Percentiles rank a stretch among this genome's conserved stretches.
Evolutionary conservation across 2,888 invertebrate species (phyloP).

Genomic region (Cataglyphis albicans): DNA sequence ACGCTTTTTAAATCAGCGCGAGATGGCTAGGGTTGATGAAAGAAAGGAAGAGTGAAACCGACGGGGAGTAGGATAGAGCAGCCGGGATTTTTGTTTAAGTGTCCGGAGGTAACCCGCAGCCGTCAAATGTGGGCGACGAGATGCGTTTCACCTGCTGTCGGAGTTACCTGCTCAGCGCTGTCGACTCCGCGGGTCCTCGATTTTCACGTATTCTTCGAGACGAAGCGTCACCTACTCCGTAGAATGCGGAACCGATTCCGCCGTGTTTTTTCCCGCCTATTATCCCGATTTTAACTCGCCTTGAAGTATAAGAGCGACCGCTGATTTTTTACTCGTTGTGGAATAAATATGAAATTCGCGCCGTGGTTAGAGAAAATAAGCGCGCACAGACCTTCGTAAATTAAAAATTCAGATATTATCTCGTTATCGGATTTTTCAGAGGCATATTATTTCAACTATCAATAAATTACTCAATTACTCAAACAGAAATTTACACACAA

Average conservation of each 20-base stretch:
- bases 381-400: constrained; percentile 4
- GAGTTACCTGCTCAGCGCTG: constrained; percentile 56
- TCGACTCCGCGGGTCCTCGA: constrained; percentile 70
- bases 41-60: constrained; percentile 33
- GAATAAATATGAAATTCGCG: neutral
- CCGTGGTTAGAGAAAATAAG: neutral
- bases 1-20: constrained; percentile 77
- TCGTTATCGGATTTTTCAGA: neutral
- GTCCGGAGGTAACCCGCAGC: constrained; percentile 79
- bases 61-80: constrained; percentile 37
- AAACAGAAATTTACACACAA: too few relatives aligned
- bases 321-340: constrained; percentile 7
- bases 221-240: constrained; percentile 57
- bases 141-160: constrained; percentile 81
- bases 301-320: constrained; percentile 7
- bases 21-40: constrained; percentile 55
- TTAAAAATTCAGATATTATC: neutral
- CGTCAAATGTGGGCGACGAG: constrained; percentile 82
- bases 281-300: constrained; percentile 43
- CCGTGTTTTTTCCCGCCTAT: constrained; percentile 50
- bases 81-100: constrained; percentile 77
- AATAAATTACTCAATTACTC: neutral
- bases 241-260: constrained; percentile 59
- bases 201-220: constrained; percentile 76
- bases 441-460: neutral